A percentile compares a stretch with the other conserved stretches of the same genome.
Evolutionary conservation across 2,113 vertebrate species (phyloP).

Genomic region (Argyrosomus japonicus): DNA sequence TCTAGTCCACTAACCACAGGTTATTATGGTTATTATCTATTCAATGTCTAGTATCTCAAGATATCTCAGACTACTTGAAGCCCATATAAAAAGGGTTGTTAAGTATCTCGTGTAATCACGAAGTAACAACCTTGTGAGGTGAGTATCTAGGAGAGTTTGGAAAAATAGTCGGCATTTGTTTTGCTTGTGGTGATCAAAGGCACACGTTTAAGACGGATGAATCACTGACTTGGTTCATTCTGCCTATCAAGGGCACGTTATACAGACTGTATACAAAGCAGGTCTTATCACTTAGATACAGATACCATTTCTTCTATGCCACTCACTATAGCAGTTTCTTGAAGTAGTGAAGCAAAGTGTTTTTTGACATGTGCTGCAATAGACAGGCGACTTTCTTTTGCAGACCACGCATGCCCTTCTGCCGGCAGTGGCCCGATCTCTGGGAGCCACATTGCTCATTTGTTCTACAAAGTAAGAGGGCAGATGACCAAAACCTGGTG

Average conservation of each 20-base stretch:
- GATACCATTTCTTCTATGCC: constrained; percentile 59
- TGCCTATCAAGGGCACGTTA: neutral
- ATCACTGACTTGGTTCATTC: neutral
- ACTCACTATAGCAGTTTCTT: constrained; percentile 71
- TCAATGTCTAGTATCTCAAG: too few species aligned
- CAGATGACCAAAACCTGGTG: constrained; percentile 57
- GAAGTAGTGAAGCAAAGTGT: constrained; percentile 68
- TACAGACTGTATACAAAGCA: neutral
- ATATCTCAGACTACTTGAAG: neutral
- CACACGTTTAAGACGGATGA: neutral
- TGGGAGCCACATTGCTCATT: constrained; percentile 63
- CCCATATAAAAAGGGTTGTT: neutral
- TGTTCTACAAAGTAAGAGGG: constrained; percentile 66
- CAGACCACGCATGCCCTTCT: constrained; percentile 67
- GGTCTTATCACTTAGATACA: constrained; percentile 24
- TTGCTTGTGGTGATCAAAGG: neutral
- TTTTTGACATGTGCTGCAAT: constrained; percentile 70
- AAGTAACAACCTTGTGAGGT: neutral
- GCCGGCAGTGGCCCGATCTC: constrained; percentile 54
- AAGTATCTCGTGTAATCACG: neutral
- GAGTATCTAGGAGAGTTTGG: neutral
- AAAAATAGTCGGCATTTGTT: neutral
- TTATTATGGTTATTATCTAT: neutral
- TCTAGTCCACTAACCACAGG: neutral
- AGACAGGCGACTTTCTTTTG: constrained; percentile 68